A percentile compares a stretch with the other conserved stretches of the same genome.
phyloP scores from a whole-genome alignment of 1,140 invertebrate genomes.

The Luehdorfia chinensis region DNA sequence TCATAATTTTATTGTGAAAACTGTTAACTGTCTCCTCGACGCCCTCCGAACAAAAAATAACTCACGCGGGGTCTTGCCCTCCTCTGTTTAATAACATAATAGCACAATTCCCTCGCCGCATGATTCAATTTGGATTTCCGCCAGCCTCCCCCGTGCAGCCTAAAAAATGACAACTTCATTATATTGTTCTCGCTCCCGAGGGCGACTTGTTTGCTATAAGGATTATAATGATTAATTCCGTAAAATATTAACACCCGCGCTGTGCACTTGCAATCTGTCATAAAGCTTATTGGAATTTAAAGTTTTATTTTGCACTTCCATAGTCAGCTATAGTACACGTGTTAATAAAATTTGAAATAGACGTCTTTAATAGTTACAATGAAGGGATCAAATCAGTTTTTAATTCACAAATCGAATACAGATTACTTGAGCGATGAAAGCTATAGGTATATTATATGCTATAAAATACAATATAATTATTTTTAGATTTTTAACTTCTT shows the following conservation, averaged over 20 bases:
- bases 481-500: too few relatives aligned
- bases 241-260: constrained; percentile 74
- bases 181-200: constrained; percentile 68
- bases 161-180: constrained; percentile 78
- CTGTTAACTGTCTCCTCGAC: constrained; percentile 71
- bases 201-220: constrained; percentile 73
- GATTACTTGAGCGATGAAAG: too few relatives aligned
- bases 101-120: constrained; percentile 78
- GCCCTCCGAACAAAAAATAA: constrained; percentile 66
- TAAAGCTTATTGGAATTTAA: constrained; percentile 54
- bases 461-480: too few relatives aligned
- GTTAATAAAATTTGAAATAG: too few relatives aligned
- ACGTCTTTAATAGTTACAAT: constrained; percentile 1
- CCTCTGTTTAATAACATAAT: constrained; percentile 79
- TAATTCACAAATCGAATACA: constrained; percentile 27
- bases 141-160: constrained; percentile 67
- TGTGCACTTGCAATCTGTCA: constrained; percentile 57
- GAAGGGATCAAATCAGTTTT: too few relatives aligned
- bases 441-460: too few relatives aligned
- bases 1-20: constrained; percentile 77
- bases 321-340: not conserved
- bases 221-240: constrained; percentile 77
- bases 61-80: constrained; percentile 71
- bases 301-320: constrained; percentile 29
- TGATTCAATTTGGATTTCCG: constrained; percentile 79